Evolutionary conservation across 2,888 invertebrate genomes (phyloP), one percentile per base, ranked within the genome.

Genomic region (Drosophila leonis): DNA sequence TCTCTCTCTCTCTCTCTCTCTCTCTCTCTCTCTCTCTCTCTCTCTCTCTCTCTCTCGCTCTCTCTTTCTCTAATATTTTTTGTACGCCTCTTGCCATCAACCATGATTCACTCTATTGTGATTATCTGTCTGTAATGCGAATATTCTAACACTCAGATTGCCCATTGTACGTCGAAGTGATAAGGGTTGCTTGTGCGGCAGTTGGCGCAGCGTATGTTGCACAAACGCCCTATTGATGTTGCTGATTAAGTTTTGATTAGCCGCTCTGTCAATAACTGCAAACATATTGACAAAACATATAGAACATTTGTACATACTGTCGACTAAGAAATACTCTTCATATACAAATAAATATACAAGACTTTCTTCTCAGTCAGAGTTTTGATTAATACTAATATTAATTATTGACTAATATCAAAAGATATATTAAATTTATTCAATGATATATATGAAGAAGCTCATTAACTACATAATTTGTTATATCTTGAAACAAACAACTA

Each of bases 221-320:
- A 35, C 60, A 83, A 84, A 90, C 67, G 84, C 80, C 73, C 62
- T 83, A 88, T 90, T 90, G 73, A 90, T 90, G 72, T 57, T 72
- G 48, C 68, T 90, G 89, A 85, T 90, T 88, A 62, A 70, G 57
- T 70, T 89, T 90, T 90, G 90, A 84, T 90, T 77, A 72, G 83
- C 68, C 74, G 48, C 29, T 37, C 59, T 51, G 54, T 56, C 44
- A 3, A 24, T 27, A 46, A 18, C 5, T 41, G 41, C 37, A 39
- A 39, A 39, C 8, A 35, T 4, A 12, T 33, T 12, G 33, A 10
- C 39, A 18, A 18, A 18, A 41, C 18, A 18, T 1, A 41, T 4
- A 41, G 41, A 18, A 6, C 20, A 44, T 7, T 7, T 24, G 1
- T 10, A 18, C 41, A 10, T 18, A 1, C 15, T 2, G 2, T 46